Percentiles rank a stretch among this genome's conserved stretches.
These are phyloP conservation scores for Drosophila repleta DNA, from an alignment of 1,140 invertebrate species.

Conservation along the genomic window DNA sequence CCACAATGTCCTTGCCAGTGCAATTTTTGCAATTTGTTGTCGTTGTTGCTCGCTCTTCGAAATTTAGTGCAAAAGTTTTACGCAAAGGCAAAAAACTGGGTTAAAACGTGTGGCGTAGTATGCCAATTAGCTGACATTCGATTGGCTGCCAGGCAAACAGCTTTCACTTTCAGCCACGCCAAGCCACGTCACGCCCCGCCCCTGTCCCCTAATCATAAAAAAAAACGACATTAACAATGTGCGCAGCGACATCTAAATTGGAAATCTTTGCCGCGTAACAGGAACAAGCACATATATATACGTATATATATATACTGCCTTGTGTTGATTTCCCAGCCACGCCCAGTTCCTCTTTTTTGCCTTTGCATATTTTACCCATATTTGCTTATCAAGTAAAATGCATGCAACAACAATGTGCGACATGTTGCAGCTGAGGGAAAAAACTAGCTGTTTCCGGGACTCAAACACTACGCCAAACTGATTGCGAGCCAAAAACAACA, in stretches of 20 bases:
- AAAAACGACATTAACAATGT: conserved; percentile 47
- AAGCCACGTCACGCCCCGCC: conserved; percentile 42
- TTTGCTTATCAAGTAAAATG: conserved; percentile 75
- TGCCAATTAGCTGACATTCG: conserved; percentile 72
- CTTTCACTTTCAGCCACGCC: background rate
- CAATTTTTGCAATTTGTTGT: conserved; percentile 51
- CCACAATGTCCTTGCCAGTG: conserved; percentile 62
- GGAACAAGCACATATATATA: conserved; percentile 61
- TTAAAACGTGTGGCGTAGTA: conserved; percentile 51
- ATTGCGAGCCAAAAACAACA: conserved; percentile 49
- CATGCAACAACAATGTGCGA: conserved; percentile 56
- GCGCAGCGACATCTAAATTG: conserved; percentile 69
- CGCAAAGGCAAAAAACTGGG: conserved; percentile 25
- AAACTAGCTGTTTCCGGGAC: conserved; percentile 75
- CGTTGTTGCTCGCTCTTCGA: conserved; percentile 38
- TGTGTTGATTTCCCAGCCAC: conserved; percentile 68
- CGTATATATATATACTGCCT: conserved; percentile 45
- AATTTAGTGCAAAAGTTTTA: conserved; percentile 51
- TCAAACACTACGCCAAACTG: conserved; percentile 70
- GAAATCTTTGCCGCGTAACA: conserved; percentile 75
- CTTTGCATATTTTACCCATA: conserved; percentile 45
- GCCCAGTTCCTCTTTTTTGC: background rate
- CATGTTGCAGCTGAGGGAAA: conserved; percentile 66
- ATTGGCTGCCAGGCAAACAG: conserved; percentile 46
- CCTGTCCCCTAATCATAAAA: conserved; percentile 55